Percentiles rank a stretch among this genome's conserved stretches.
phyloP scores from a whole-genome alignment of 2,888 invertebrate genomes.

The Xestia xanthographa region DNA sequence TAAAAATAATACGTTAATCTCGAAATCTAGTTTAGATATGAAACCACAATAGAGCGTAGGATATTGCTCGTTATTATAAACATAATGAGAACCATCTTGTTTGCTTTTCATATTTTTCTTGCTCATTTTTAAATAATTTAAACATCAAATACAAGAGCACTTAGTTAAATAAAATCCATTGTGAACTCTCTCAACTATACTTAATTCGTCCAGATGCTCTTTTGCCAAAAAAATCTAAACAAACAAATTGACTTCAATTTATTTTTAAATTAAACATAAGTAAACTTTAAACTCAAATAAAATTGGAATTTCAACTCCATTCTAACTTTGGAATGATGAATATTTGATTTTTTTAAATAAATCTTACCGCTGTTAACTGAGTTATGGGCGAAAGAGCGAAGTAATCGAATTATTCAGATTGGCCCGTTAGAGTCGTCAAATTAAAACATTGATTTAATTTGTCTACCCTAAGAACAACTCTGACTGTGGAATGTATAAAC shows the following conservation, averaged over 20 bases:
- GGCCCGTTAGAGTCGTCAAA: conserved; percentile 80
- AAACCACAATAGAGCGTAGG: neutral
- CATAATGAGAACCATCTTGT: conserved; percentile 15
- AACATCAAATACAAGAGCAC: conserved; percentile 27
- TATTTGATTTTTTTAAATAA: conserved; percentile 79
- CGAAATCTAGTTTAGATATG: neutral
- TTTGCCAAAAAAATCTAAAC: conserved; percentile 25
- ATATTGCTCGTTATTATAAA: neutral
- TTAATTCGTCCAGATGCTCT: conserved; percentile 1
- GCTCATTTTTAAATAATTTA: conserved; percentile 14
- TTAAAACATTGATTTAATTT: conserved; percentile 82
- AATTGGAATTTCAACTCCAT: conserved; percentile 59
- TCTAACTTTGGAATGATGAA: conserved; percentile 72
- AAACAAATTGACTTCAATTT: conserved; percentile 53
- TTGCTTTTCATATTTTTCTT: conserved; percentile 18
- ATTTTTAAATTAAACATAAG: conserved; percentile 53
- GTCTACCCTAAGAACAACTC: conserved; percentile 67
- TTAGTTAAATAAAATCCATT: conserved; percentile 44
- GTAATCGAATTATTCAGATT: conserved; percentile 85
- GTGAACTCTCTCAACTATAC: conserved; percentile 15
- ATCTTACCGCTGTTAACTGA: conserved; percentile 75
- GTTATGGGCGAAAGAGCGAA: conserved; percentile 77
- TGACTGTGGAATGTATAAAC: conserved; percentile 55
- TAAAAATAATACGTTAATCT: neutral
- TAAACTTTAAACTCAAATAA: conserved; percentile 59